Conservation (phyloP, 2,113 vertebrate species). For the Potamarius usumacintae region DNA sequence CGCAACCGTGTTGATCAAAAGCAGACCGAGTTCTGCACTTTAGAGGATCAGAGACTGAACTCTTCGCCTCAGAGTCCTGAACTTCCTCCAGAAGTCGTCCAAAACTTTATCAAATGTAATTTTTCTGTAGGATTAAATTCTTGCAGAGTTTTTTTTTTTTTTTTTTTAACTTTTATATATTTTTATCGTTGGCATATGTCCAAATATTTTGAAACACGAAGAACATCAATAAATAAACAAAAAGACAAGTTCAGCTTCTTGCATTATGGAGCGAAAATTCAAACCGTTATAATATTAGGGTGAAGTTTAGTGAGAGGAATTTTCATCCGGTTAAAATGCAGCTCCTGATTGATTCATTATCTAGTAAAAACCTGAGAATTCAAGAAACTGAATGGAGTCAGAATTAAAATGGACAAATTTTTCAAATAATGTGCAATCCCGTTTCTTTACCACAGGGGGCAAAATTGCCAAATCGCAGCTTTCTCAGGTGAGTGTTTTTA, state of each 20-base stretch:
- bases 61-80: conserved; percentile 20
- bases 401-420: too few relatives aligned
- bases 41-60: conserved; percentile 5
- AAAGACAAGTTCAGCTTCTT: not conserved
- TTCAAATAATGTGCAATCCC: too few relatives aligned
- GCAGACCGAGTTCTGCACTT: conserved; percentile 5
- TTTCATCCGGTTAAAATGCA: not conserved
- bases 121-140: not conserved
- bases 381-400: not conserved
- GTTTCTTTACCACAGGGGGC: too few relatives aligned
- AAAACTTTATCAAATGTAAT: not conserved
- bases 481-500: too few relatives aligned
- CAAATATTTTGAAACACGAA: not conserved
- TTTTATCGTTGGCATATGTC: too few relatives aligned
- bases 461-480: too few relatives aligned
- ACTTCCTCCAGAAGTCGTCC: not conserved
- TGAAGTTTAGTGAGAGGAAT: too few relatives aligned
- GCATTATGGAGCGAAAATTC: too few relatives aligned
- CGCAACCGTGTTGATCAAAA: conserved; percentile 30
- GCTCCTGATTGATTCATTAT: not conserved
- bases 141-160: not conserved
- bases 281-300: too few relatives aligned
- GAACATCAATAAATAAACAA: not conserved
- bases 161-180: too few relatives aligned
- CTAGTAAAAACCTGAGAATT: not conserved